phyloP scores from a whole-genome alignment of 2,113 vertebrate genomes.

The Chlamydotis undulata region DNA sequence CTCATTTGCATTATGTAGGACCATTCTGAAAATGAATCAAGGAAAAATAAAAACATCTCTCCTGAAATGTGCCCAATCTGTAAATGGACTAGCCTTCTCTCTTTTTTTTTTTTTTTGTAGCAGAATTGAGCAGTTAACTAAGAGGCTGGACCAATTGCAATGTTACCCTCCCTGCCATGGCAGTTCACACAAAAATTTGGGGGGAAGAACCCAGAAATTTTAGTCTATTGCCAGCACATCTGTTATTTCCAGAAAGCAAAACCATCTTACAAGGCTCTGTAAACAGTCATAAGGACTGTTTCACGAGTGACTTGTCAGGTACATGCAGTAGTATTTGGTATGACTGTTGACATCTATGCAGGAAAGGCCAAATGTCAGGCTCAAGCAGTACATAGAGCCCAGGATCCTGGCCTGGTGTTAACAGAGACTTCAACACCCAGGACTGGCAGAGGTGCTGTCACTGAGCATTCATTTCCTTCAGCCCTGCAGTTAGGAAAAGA shows the following conservation, averaged over 20 bases:
- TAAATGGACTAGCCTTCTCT: not conserved
- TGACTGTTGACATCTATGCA: slow-evolving; percentile 19
- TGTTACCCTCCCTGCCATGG: not conserved
- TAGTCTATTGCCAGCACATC: not conserved
- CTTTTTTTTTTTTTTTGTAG: not conserved
- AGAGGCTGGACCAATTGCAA: not conserved
- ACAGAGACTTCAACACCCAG: not conserved
- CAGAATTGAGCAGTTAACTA: not conserved
- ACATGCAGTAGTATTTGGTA: slow-evolving; percentile 39
- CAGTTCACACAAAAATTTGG: not conserved
- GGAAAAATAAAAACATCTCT: not conserved
- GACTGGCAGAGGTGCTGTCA: not conserved
- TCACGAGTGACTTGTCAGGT: slow-evolving; percentile 42
- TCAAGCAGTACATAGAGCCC: not conserved
- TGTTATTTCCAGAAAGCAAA: slow-evolving; percentile 30
- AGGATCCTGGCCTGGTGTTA: not conserved
- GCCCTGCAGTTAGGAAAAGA: not conserved
- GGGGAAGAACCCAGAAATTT: not conserved
- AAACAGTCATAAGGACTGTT: slow-evolving; percentile 10
- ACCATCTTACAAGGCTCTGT: not conserved
- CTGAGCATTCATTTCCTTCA: not conserved
- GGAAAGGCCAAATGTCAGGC: not conserved
- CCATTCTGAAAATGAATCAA: not conserved
- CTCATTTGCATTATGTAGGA: not conserved
- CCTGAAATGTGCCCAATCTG: not conserved